These are phyloP conservation scores for Ceratoteleas bidentatus DNA, from an alignment of 1,140 invertebrate genomes.

Conservation along the genomic window DNA sequence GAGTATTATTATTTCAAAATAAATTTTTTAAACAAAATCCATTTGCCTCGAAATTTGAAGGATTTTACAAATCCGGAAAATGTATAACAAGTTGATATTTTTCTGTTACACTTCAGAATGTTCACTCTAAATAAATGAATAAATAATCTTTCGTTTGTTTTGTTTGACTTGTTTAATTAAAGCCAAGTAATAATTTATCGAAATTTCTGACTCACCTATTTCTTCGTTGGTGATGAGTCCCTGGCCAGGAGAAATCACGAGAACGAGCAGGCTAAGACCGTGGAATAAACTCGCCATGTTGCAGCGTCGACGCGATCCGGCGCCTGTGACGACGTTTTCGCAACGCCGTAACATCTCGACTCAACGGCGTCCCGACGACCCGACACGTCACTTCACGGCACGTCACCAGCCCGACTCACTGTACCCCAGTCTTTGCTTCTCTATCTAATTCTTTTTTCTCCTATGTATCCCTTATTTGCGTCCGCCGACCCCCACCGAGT, in stretches of 20 bases:
- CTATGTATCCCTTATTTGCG: constrained; percentile 29
- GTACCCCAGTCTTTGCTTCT: constrained; percentile 41
- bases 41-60: too few relatives aligned
- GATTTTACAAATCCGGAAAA: too few relatives aligned
- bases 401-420: constrained; percentile 44
- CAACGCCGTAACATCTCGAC: constrained; percentile 65
- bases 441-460: constrained; percentile 22
- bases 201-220: constrained; percentile 72
- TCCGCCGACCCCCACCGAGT: constrained; percentile 13
- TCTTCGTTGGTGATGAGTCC: constrained; percentile 74
- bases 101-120: too few relatives aligned
- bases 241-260: constrained; percentile 5
- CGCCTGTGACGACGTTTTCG: constrained; percentile 27
- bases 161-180: too few relatives aligned
- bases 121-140: too few relatives aligned
- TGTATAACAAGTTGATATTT: too few relatives aligned
- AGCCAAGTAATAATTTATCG: too few relatives aligned
- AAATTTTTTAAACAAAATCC: too few relatives aligned
- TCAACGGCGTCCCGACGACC: constrained; percentile 69
- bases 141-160: too few relatives aligned
- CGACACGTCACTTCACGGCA: constrained; percentile 73
- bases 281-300: constrained; percentile 42
- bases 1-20: too few relatives aligned
- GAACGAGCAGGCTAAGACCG: constrained; percentile 24
- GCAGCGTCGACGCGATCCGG: constrained; percentile 28